Base-by-base conservation (phyloP, 35 echinoderm and acorn worm species). In the Lytechinus pictus region DNA sequence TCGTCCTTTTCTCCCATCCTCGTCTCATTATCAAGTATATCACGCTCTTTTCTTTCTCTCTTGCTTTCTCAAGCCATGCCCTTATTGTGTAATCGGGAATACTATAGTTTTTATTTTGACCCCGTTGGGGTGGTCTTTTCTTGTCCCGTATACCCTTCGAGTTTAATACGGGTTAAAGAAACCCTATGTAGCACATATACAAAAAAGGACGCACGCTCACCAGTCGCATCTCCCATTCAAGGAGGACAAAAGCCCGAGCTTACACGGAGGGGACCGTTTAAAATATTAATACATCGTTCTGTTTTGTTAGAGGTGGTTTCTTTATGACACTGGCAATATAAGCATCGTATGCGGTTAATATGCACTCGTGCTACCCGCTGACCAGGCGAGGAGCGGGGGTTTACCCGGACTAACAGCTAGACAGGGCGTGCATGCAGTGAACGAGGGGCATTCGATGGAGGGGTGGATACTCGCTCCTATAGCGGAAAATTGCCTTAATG, bases 201-300 rank as follows among this genome's bases (percentile, higher is more conserved):
- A 89, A 89, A 89, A n/a, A 29, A 53, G 8, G 13, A 11, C 87
- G 87, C 28, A 54, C 88, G 52, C 88, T 44, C 88, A 10, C n/a
- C 7, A 28, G 11, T 14, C 28, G 29, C 88, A 44, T 52, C 52
- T 33, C 52, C 88, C 52, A 52, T 90, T 90, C 88, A 90, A 0
- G 5, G 29, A 52, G 88, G 28, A 90, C 88, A 90, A 90, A 90
- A 90, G 88, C 29, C 52, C 29, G 88, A 90, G 88, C 52, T 54
- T 54, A 14, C 88, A 54, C 88, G 88, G 88, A 90, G 28, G 16
- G 56, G 5, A 90, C 52, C 88, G 88, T 90, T 90, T 90, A 90
- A 90, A 90, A 90, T 90, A 90, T 90, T 90, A 90, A 90, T 90
- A 90, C 88, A 90, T 90, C 88, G 88, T 33, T 52, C 88, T 90